Evolutionary conservation across 2,797 vertebrate species (phyloP).

Genomic region (Rhincodon typus): DNA sequence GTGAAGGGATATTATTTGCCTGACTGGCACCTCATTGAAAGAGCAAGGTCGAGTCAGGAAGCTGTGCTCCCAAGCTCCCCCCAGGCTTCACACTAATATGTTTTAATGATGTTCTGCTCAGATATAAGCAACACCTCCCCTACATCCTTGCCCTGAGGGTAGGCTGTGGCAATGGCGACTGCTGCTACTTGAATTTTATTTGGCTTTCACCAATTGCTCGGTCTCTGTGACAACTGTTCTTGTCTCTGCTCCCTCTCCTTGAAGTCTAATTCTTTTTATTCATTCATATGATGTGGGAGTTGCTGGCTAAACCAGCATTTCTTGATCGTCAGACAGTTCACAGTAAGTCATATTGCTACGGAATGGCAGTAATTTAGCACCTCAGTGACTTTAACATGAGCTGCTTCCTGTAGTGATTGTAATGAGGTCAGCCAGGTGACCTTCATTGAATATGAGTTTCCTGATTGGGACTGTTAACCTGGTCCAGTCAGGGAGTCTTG

Average conservation of each 20-base stretch:
- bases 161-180: not conserved
- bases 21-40: not conserved
- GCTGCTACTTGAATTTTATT: not conserved
- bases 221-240: not conserved
- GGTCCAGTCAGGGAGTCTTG: too few species aligned
- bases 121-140: not conserved
- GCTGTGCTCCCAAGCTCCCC: not conserved
- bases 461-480: too few species aligned
- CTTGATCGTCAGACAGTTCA: too few species aligned
- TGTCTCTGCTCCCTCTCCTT: not conserved
- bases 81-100: not conserved
- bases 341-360: too few species aligned
- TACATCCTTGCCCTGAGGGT: not conserved
- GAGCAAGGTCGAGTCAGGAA: not conserved
- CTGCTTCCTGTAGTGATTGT: too few species aligned
- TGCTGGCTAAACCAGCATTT: too few species aligned
- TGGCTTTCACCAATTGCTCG: not conserved
- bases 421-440: too few species aligned
- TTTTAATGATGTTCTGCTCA: conserved; percentile 5
- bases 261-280: not conserved
- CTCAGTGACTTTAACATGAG: too few species aligned
- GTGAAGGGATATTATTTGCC: conserved; percentile 3
- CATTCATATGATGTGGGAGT: too few species aligned
- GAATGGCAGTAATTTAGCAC: too few species aligned
- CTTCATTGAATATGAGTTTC: too few species aligned